Conservation (phyloP, 1,140 invertebrate species). For the Amyelois transitella region DNA sequence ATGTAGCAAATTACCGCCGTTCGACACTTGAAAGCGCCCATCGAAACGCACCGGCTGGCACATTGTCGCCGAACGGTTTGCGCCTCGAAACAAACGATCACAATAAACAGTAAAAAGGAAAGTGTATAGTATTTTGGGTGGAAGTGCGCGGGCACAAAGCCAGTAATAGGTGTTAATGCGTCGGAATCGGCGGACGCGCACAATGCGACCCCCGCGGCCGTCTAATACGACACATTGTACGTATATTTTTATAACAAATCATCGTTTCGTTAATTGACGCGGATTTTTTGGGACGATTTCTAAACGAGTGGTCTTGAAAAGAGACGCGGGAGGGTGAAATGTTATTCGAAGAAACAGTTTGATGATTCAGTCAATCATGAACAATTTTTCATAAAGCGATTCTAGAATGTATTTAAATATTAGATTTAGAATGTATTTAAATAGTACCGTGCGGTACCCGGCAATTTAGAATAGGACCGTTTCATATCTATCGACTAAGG, state of each 20-base stretch:
- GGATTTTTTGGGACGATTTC: neutral
- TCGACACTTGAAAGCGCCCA: conserved; percentile 63
- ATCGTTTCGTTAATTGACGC: conserved; percentile 44
- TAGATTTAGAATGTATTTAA: too few relatives aligned
- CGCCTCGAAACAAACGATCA: conserved; percentile 63
- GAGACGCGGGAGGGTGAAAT: neutral
- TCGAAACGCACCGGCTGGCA: conserved; percentile 48
- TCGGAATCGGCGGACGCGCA: conserved; percentile 53
- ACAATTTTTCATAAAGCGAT: too few relatives aligned
- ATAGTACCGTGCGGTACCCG: too few relatives aligned
- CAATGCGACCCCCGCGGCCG: conserved; percentile 26
- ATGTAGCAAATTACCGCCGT: conserved; percentile 70
- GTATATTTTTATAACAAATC: conserved; percentile 65
- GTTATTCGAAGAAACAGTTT: neutral
- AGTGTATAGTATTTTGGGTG: conserved; percentile 67
- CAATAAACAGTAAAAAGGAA: conserved; percentile 71
- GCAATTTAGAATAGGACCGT: too few relatives aligned
- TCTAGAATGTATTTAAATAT: too few relatives aligned
- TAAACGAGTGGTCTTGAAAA: neutral
- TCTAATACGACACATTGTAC: conserved; percentile 3
- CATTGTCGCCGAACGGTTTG: conserved; percentile 64
- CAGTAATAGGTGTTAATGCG: conserved; percentile 68
- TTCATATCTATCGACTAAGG: too few relatives aligned
- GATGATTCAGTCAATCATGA: too few relatives aligned
- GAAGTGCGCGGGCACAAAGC: conserved; percentile 48